Percentiles rank a stretch among this genome's conserved stretches.
Evolutionary conservation across 2,113 vertebrate species (phyloP).

Genomic region (Grammomys surdaster): DNA sequence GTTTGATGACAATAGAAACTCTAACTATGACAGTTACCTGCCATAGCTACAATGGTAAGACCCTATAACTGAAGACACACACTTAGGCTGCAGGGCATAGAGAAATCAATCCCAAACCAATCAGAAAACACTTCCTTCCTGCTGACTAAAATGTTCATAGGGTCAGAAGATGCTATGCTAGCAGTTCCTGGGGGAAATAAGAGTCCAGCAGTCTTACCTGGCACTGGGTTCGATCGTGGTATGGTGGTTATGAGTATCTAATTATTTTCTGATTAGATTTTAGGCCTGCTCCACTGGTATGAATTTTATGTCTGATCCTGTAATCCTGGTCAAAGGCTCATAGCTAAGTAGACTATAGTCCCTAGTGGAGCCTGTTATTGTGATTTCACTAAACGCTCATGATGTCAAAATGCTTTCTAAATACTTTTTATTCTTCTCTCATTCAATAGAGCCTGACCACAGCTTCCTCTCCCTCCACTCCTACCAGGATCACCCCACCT

Average conservation of each 20-base stretch:
- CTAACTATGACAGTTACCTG: not conserved
- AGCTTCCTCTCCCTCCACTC: too few relatives aligned
- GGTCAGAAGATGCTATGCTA: not conserved
- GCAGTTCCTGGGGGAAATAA: not conserved
- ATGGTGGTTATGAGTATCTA: not conserved
- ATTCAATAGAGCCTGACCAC: too few relatives aligned
- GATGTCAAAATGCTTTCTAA: not conserved
- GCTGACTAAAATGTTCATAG: not conserved
- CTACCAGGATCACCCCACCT: too few relatives aligned
- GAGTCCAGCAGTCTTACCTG: not conserved
- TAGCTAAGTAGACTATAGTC: not conserved
- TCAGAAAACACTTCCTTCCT: not conserved
- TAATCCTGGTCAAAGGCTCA: not conserved
- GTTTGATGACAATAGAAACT: not conserved
- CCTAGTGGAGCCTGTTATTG: not conserved
- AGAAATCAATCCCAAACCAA: not conserved
- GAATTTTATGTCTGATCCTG: not conserved
- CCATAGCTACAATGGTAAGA: not conserved
- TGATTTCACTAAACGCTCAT: not conserved
- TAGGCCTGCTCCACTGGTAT: not conserved
- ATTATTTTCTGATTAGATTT: not conserved
- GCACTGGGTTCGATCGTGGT: too few relatives aligned
- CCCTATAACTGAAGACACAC: not conserved
- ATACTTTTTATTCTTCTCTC: not conserved
- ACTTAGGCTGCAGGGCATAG: not conserved